Evolutionary conservation across 2,888 invertebrate species (phyloP).

Genomic region (Penaeus monodon): DNA sequence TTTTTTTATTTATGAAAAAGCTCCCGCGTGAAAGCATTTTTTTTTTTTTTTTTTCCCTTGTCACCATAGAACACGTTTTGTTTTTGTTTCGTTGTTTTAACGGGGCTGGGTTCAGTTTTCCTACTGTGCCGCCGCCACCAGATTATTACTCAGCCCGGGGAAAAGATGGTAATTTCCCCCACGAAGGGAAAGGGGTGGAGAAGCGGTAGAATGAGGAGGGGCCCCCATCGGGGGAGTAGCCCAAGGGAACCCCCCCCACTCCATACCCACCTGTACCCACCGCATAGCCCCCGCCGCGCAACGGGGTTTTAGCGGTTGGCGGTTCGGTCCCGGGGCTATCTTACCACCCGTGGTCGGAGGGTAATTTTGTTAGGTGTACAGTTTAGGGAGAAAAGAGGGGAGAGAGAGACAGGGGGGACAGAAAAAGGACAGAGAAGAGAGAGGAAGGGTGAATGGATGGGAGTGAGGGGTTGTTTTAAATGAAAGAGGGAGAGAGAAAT

Average conservation of each 20-base stretch:
- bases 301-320: slow-evolving; percentile 61
- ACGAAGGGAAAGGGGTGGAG: slow-evolving; percentile 57
- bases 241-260: slow-evolving; percentile 13
- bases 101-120: slow-evolving; percentile 42
- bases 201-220: slow-evolving; percentile 52
- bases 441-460: no score
- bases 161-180: slow-evolving; percentile 57
- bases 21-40: no score
- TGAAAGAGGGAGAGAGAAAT: no score
- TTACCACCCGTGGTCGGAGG: slow-evolving; percentile 53
- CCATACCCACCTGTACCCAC: slow-evolving; percentile 34
- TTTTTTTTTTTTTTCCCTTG: neutral
- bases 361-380: slow-evolving; percentile 31
- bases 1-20: no score
- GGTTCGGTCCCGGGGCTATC: slow-evolving; percentile 58
- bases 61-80: slow-evolving; percentile 35
- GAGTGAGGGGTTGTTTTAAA: no score
- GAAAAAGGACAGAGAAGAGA: no score
- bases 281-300: slow-evolving; percentile 50
- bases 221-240: slow-evolving; percentile 43
- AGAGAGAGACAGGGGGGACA: no score
- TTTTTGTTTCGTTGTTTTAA: neutral
- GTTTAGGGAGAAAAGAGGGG: no score
- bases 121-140: slow-evolving; percentile 34
- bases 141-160: slow-evolving; percentile 46